Evolutionary conservation across 2,113 vertebrate species (phyloP), one percentile per base, ranked within the genome.

Genomic region (Leptobrachium ailaonicum): DNA sequence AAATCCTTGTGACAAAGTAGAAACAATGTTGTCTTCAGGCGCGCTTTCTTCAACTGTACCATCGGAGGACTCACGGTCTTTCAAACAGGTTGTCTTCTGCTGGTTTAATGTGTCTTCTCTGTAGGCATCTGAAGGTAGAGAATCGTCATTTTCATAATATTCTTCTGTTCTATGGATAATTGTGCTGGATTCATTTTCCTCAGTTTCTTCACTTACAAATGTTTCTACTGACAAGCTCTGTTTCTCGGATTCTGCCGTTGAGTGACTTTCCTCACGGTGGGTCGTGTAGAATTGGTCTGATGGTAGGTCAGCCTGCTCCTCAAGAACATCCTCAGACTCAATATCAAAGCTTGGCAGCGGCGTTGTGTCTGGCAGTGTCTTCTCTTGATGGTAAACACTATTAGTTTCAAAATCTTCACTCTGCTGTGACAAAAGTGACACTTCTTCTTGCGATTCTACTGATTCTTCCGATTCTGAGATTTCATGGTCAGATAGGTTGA

Each of bases 341-440:
- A 73, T 77, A 0, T 82, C 3, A 0, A 88, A 87, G 72, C 87
- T 77, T 41, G 77, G 83, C 66, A 90, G 2, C 6, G 91, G 86
- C 0, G 87, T 90, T 75, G 83, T 86, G 50, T 91, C 91, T 0
- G 89, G 91, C 50, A 92, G 85, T 0, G 88, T 91, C 53, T 92
- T 90, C 77, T 90, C 91, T 42, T 92, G 83, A 14, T 85, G 84
- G 42, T 84, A 41, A 0, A 13, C 72, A 11, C 67, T 71, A 69
- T 77, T 47, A 0, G 0, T 47, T 63, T 67, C 82, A 0, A 0
- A 0, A 0, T 79, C 74, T 0, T 77, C 66, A 1, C 0, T 43
- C 0, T 12, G 54, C 8, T 66, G 53, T 0, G 5, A 43, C 6
- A 64, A 75, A 3, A 71, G 75, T 53, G 75, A 42, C 7, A 68